Base-by-base conservation (phyloP, 2,797 vertebrate genomes). In the Kryptopterus vitreolus region DNA sequence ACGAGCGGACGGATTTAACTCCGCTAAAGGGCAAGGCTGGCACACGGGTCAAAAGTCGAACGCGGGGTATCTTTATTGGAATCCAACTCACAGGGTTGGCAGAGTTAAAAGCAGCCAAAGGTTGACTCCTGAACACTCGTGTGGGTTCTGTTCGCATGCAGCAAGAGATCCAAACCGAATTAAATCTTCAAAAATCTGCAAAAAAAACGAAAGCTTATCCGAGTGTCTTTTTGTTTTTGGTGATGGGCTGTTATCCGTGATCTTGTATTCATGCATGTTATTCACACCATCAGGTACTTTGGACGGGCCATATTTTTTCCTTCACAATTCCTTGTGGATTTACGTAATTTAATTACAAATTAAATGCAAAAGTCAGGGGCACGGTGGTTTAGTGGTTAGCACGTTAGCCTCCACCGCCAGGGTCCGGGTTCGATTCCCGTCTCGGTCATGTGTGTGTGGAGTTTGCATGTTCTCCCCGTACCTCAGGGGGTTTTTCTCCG, bases 281-380 rank as follows among this genome's bases (percentile, higher is more conserved):
- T 76, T 48, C 66, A 78, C 57, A 71, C n/a, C 59, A 43, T 22
- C 38, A 24, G 35, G 43, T 38, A 73, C 46, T 77, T 82, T 75
- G 38, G 20, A 55, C 12, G 9, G 31, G 50, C 3, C 81, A 31
- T n/a, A n/a, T n/a, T 71, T 61, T 82, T 6, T 76, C 24, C 33
- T 50, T 69, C 55, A 24, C 77, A 81, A 83, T 76, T 63, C 66
- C 55, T 69, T 68, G 72, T 69, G 46, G 22, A 75, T 50, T 66
- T 33, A 24, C 24, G 5, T 31, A n/a, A n/a, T n/a, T n/a, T n/a
- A n/a, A n/a, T n/a, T n/a, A n/a, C n/a, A n/a, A n/a, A n/a, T n/a
- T n/a, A n/a, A n/a, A n/a, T n/a, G n/a, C n/a, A n/a, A n/a, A n/a
- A n/a, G n/a, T n/a, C n/a, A n/a, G n/a, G n/a, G n/a, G n/a, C n/a